Percentiles rank a stretch among this genome's conserved stretches.
Conservation (phyloP, 1,140 invertebrate species). For the Diabrotica virgifera region DNA sequence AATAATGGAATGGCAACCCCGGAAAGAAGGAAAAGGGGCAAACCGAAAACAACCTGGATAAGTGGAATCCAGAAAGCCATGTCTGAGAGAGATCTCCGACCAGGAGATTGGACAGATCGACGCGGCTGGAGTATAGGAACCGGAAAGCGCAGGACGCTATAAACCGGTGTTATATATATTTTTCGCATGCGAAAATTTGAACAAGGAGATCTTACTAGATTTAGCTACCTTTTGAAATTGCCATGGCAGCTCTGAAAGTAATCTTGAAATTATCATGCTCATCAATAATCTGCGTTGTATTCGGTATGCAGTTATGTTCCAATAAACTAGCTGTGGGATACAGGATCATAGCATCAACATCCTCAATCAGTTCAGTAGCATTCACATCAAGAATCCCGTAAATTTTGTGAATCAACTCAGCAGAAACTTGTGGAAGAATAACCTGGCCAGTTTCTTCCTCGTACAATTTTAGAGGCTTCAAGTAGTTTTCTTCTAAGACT, state of each 20-base stretch:
- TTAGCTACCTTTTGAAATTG: constrained; percentile 1
- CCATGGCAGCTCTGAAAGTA: constrained; percentile 23
- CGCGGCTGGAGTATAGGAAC: no score
- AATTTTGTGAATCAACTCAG: constrained; percentile 60
- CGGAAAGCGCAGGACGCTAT: no score
- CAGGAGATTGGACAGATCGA: no score
- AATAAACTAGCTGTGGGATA: constrained; percentile 61
- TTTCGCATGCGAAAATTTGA: no score
- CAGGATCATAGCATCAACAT: constrained; percentile 52
- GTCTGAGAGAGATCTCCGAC: no score
- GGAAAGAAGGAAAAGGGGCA: no score
- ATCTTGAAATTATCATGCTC: constrained; percentile 44
- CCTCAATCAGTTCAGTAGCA: constrained; percentile 58
- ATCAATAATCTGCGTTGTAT: constrained; percentile 58
- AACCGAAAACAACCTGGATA: no score
- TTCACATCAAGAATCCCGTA: constrained; percentile 68
- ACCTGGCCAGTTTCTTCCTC: constrained; percentile 26
- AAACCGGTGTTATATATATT: no score
- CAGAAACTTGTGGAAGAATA: constrained; percentile 47
- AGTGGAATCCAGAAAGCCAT: no score
- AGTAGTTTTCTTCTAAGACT: constrained; percentile 57
- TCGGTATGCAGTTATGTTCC: constrained; percentile 63
- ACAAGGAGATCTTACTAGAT: no score
- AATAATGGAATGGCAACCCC: no score
- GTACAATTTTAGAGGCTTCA: constrained; percentile 48